A percentile compares a stretch with the other conserved stretches of the same genome.
Conservation (phyloP, 2,797 vertebrate genomes). For the Characodon lateralis region DNA sequence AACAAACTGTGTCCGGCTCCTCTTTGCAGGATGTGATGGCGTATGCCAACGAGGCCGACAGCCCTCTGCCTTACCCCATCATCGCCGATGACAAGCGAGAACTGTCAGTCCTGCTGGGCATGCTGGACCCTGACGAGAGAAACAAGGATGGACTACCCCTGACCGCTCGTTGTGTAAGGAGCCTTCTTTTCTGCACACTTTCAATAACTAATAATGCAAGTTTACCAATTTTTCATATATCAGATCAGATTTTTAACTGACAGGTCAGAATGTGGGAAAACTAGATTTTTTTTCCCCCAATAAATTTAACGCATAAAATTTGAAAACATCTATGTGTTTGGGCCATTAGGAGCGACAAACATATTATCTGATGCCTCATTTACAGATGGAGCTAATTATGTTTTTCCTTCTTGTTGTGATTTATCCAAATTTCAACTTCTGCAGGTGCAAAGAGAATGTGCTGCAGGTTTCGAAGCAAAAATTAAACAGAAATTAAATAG, state of each 20-base stretch:
- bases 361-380: background rate
- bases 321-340: background rate
- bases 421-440: background rate
- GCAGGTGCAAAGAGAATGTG: background rate
- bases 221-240: background rate
- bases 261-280: background rate
- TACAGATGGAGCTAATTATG: background rate
- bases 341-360: background rate
- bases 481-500: background rate
- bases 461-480: background rate
- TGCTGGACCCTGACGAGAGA: conserved; percentile 94
- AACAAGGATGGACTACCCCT: conserved; percentile 90
- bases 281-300: too few relatives aligned
- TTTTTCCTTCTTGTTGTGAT: background rate
- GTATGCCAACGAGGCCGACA: conserved; percentile 70
- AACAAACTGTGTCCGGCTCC: background rate
- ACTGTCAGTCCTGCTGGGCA: conserved; percentile 89
- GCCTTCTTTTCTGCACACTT: background rate
- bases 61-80: conserved; percentile 91
- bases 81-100: conserved; percentile 91
- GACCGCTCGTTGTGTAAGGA: conserved; percentile 93
- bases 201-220: background rate
- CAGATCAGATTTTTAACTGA: background rate
- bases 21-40: conserved; percentile 88
- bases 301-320: background rate